Evolutionary conservation across 2,797 vertebrate species (phyloP).

Genomic region (Hylomyscus alleni): DNA sequence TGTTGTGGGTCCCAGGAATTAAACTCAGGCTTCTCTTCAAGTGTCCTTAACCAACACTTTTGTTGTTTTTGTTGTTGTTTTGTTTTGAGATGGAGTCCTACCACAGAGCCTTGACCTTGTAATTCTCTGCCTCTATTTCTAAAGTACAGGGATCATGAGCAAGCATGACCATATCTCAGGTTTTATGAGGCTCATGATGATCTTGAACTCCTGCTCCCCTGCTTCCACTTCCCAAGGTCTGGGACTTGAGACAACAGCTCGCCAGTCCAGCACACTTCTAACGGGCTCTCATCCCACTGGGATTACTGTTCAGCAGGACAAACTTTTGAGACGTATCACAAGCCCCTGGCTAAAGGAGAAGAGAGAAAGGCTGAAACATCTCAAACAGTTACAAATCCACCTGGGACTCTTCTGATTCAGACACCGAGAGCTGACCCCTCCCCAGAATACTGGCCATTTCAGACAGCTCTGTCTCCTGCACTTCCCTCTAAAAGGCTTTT

Average conservation of each 20-base stretch:
- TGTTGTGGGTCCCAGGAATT: not conserved
- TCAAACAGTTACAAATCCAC: slow-evolving; percentile 10
- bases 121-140: not conserved
- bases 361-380: slow-evolving; percentile 11
- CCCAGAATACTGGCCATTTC: not conserved
- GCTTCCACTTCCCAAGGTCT: no score
- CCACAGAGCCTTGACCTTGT: no score
- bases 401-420: slow-evolving; percentile 29
- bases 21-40: no score
- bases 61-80: not conserved
- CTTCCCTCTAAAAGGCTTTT: not conserved
- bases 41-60: not conserved
- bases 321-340: not conserved
- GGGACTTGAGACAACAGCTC: not conserved
- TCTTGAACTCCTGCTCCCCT: not conserved
- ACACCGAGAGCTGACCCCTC: not conserved
- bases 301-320: slow-evolving; percentile 22
- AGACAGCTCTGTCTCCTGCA: not conserved
- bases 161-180: not conserved
- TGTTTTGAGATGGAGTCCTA: not conserved
- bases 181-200: not conserved
- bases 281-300: not conserved
- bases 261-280: not conserved
- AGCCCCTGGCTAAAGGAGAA: not conserved
- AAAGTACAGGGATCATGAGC: not conserved